These are phyloP conservation scores for Drosophila neotestacea DNA, from an alignment of 2,888 invertebrate species.

Conservation along the genomic window DNA sequence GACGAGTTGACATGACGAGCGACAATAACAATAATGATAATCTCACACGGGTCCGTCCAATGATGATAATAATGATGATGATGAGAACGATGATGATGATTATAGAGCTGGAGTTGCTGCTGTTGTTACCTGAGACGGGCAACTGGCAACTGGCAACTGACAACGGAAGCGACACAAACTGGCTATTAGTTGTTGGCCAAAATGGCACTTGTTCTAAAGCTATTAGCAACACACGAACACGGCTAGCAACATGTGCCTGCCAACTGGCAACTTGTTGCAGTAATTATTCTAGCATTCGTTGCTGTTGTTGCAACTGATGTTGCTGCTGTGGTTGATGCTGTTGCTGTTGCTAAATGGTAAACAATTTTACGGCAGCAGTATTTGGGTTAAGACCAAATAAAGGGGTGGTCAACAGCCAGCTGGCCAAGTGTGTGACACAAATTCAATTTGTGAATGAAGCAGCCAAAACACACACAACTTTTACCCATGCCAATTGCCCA, in stretches of 20 bases:
- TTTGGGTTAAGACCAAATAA: constrained; percentile 81
- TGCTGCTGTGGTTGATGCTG: constrained; percentile 33
- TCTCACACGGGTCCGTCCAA: constrained; percentile 51
- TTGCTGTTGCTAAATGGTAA: constrained; percentile 69
- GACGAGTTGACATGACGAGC: constrained; percentile 81
- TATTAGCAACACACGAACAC: constrained; percentile 73
- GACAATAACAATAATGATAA: constrained; percentile 76
- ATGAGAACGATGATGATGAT: constrained; percentile 33
- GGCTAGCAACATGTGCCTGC: constrained; percentile 65
- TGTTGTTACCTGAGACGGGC: constrained; percentile 5
- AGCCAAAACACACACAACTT: constrained; percentile 58
- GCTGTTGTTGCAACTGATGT: constrained; percentile 25
- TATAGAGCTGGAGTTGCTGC: not conserved
- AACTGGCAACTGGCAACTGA: constrained; percentile 46
- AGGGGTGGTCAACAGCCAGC: constrained; percentile 68
- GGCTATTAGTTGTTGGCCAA: constrained; percentile 80
- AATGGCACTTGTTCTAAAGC: constrained; percentile 81
- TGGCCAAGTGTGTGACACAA: constrained; percentile 60
- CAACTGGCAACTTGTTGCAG: constrained; percentile 62
- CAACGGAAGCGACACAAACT: constrained; percentile 81
- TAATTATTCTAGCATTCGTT: constrained; percentile 54
- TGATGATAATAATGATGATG: constrained; percentile 37
- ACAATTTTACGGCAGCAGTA: constrained; percentile 71
- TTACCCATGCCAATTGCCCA: constrained; percentile 64
- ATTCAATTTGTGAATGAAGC: constrained; percentile 78